These are phyloP conservation scores for Nymphicus hollandicus DNA, from an alignment of 2,113 vertebrate species.

Conservation along the genomic window DNA sequence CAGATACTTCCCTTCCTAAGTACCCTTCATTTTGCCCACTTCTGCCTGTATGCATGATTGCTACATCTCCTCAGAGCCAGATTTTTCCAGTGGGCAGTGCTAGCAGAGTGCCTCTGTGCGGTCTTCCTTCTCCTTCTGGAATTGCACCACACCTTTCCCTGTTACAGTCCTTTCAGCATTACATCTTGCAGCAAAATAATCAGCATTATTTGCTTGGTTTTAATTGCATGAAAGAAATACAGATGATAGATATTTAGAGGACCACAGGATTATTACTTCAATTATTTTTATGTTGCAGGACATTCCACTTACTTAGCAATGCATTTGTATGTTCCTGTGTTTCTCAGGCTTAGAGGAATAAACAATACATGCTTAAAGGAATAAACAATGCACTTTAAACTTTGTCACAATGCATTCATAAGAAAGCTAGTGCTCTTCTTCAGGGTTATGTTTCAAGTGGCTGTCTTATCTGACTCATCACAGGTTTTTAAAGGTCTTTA, in stretches of 20 bases:
- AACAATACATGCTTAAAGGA: neutral
- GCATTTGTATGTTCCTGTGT: neutral
- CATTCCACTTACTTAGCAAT: neutral
- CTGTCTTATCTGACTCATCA: constrained; percentile 27
- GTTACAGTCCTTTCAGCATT: neutral
- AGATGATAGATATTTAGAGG: neutral
- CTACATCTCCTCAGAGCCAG: neutral
- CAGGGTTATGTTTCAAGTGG: constrained; percentile 4
- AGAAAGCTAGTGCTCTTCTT: neutral
- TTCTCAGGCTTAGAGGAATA: neutral
- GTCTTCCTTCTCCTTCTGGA: neutral
- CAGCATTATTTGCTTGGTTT: neutral
- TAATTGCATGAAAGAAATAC: neutral
- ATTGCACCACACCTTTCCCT: neutral
- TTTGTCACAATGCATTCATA: neutral
- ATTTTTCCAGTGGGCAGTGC: neutral
- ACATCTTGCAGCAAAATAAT: neutral
- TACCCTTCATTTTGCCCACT: neutral
- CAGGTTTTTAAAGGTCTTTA: constrained; percentile 4
- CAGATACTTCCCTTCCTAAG: neutral
- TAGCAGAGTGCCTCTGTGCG: neutral
- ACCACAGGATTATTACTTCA: neutral
- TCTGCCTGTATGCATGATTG: neutral
- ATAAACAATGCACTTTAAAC: neutral
- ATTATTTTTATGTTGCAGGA: neutral